Percentiles rank a stretch among this genome's conserved stretches.
Conservation (phyloP, 2,797 vertebrate species). For the Mionectes olivaceus region DNA sequence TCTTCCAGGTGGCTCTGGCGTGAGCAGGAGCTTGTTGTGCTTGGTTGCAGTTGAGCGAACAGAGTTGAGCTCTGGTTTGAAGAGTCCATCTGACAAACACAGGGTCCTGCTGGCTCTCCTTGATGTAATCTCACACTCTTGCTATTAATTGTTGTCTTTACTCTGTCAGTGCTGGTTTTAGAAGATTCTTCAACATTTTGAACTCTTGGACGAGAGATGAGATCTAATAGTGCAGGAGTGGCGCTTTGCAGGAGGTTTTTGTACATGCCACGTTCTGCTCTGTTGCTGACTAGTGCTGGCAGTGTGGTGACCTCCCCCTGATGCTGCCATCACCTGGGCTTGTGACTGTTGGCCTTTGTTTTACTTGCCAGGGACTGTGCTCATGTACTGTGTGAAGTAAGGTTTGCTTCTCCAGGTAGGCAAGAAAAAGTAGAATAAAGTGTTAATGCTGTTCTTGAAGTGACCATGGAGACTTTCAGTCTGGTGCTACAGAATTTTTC, state of each 20-base stretch:
- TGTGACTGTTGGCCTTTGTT: not conserved
- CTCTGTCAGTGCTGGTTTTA: not conserved
- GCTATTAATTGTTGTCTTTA: not conserved
- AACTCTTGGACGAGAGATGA: not conserved
- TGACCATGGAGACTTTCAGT: not conserved
- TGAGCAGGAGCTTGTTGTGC: constrained; percentile 76
- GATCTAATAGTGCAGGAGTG: not conserved
- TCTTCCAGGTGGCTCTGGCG: constrained; percentile 19
- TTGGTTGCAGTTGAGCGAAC: constrained; percentile 70
- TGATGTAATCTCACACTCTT: not conserved
- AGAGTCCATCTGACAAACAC: constrained; percentile 35
- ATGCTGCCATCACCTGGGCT: not conserved
- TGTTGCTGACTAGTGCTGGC: accelerated
- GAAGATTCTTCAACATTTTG: not conserved
- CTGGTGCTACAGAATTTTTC: not conserved
- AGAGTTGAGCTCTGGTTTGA: constrained; percentile 71
- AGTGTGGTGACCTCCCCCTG: accelerated
- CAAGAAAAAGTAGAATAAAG: not conserved
- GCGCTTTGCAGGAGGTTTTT: not conserved
- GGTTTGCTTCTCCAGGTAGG: not conserved
- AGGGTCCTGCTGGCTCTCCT: not conserved
- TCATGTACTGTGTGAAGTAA: not conserved
- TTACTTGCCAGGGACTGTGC: not conserved
- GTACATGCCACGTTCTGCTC: not conserved
- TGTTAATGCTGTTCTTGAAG: not conserved